phyloP scores from a whole-genome alignment of 2,888 invertebrate species.

The Lithophane ornitopus region DNA sequence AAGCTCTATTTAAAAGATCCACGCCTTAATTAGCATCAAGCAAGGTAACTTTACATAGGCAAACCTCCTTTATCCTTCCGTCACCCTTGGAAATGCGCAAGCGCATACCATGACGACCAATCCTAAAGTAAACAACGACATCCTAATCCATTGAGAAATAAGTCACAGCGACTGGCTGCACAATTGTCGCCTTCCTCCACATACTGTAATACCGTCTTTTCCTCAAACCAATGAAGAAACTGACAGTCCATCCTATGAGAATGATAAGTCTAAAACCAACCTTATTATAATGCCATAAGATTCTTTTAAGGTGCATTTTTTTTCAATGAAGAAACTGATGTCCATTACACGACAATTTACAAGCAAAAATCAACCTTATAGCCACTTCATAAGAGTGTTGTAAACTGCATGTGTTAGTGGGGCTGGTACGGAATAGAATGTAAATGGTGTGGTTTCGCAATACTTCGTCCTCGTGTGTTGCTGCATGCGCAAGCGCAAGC shows the following conservation, averaged over 20 bases:
- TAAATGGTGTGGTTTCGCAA: constrained; percentile 66
- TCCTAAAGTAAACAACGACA: constrained; percentile 32
- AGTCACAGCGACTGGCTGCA: constrained; percentile 49
- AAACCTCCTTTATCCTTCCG: constrained; percentile 37
- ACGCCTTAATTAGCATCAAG: neutral
- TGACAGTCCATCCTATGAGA: constrained; percentile 23
- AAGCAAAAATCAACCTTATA: constrained; percentile 36
- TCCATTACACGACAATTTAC: constrained; percentile 20
- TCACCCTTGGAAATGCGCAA: constrained; percentile 39
- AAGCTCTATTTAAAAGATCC: constrained; percentile 6
- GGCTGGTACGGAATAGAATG: constrained; percentile 63
- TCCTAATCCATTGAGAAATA: constrained; percentile 57
- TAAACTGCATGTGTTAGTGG: constrained; percentile 18
- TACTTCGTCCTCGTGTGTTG: constrained; percentile 71
- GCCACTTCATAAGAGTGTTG: neutral
- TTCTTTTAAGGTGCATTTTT: constrained; percentile 27
- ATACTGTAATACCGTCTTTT: constrained; percentile 56
- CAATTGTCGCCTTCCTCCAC: constrained; percentile 63
- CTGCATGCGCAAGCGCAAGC: constrained; percentile 61
- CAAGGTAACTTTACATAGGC: constrained; percentile 11
- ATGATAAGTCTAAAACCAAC: constrained; percentile 31
- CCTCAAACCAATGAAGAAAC: constrained; percentile 55
- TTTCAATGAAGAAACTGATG: constrained; percentile 44
- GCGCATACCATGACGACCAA: constrained; percentile 37
- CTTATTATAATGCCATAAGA: constrained; percentile 30